Evolutionary conservation across 2,888 invertebrate genomes (phyloP), one percentile per base, ranked within the genome.

Genomic region (Muscina levida): DNA sequence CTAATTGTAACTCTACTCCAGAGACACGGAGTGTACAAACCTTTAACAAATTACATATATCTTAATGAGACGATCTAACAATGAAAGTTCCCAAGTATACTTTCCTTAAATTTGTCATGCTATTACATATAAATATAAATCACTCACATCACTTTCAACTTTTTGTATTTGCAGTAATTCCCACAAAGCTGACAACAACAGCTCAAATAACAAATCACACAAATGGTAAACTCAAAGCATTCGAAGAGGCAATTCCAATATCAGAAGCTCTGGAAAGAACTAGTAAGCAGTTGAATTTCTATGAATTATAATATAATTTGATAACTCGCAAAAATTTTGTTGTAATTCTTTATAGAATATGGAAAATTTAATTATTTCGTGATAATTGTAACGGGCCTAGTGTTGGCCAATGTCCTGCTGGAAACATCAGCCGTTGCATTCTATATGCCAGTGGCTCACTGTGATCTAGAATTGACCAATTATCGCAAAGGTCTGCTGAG

Each of bases 331-430:
- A 31, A 39, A 51, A 48, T 17, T 19, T 51, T 72, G 37, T n/a
- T 17, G 22, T 39, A n/a, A n/a, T 10, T 68, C 39, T 83, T 83
- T 26, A n/a, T 78, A 92, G 92, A 91, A 57, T 91, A 91, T 86
- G 92, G 92, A 13, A 88, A 88, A 84, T 92, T 92, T 84, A 92
- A 92, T 85, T 89, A 90, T 59, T 85, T 89, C 53, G 85, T 92
- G 24, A 87, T 92, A 77, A 82, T 91, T 1, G 82, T 92, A 62
- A 91, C 92, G 84, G 92, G 92, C 2, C 88, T 91, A 85, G 91
- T 92, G 1, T 89, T 92, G 83, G 90, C 91, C 46, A 91, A 91
- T 83, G 92, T 92, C 72, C 72, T 88, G 13, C 82, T 88, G 46
- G 89, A 89, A 83, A 92, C 92, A 22, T 89, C 92, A 51, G 91